Base-by-base conservation (phyloP, 2,113 vertebrate genomes). In the Platichthys stellatus region DNA sequence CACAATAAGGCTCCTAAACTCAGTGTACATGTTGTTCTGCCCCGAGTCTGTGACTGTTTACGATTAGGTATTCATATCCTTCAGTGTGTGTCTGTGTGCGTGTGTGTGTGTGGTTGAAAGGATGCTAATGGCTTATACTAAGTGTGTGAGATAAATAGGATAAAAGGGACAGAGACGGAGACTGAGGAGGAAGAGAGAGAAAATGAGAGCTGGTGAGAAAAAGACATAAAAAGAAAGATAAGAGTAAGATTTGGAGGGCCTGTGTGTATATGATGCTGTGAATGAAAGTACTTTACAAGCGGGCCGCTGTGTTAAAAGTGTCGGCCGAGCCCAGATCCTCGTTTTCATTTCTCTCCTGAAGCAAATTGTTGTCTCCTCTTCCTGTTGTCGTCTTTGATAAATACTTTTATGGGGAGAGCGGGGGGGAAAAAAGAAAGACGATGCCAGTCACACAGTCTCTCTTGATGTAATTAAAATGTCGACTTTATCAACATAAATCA, bases 381-480 rank as follows among this genome's bases (percentile, higher is more conserved):
- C 64, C 56, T 59, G 69, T 71, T 72, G 60, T 72, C 61, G 49
- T 57, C 67, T 74, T 71, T 80, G 70, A 82, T 75, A 76, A 74
- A 79, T 59, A 76, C 51, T 26, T 20, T 43, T 59, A 3, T 53
- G 43, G 38, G 38, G 14, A 35, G 35, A 31, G 10, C 23, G 23
- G 1, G 10, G 49, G 21, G 23, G 13, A 21, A 56, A 60, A 63
- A 56, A 40, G 3, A 24, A 20, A 31, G 28, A 1, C 5, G 4
- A 81, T 58, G 65, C 28, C 59, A 77, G 40, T 75, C 57, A 66
- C 56, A 62, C 8, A 0, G 28, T 67, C 45, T 64, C 21, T 71
- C 43, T 58, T 40, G 10, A 49, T 80, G 54, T 85, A 74, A 91
- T 88, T 84, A 81, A 90, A 83, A 82, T 62, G 57, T 82, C 61